A percentile compares a stretch with the other conserved stretches of the same genome.
Evolutionary conservation across 2,113 vertebrate species (phyloP).

Genomic region (Thunnus thynnus): DNA sequence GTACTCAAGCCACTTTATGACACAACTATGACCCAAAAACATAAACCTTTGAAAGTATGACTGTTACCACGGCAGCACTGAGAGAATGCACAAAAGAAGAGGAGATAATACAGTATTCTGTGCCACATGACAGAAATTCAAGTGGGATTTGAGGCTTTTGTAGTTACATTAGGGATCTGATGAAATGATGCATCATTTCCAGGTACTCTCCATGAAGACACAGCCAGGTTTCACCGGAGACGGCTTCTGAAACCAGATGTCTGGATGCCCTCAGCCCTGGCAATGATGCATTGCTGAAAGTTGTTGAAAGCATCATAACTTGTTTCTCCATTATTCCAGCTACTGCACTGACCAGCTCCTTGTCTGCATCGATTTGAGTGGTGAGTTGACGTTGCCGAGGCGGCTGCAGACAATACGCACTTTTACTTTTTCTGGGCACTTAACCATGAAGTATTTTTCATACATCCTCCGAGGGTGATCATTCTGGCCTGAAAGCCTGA

Average conservation of each 20-base stretch:
- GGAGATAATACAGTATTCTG: constrained; percentile 33
- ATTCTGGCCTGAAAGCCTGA: constrained; percentile 24
- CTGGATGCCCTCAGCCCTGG: constrained; percentile 52
- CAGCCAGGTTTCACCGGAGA: constrained; percentile 47
- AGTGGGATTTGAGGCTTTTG: constrained; percentile 50
- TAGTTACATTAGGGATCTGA: constrained; percentile 45
- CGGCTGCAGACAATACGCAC: constrained; percentile 19
- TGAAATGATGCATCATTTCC: constrained; percentile 61
- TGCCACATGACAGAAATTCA: constrained; percentile 52
- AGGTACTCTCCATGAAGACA: constrained; percentile 59
- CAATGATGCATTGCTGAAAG: constrained; percentile 40
- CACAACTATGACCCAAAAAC: background rate
- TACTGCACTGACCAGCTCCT: constrained; percentile 35
- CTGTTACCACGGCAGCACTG: constrained; percentile 15
- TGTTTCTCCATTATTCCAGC: constrained; percentile 59
- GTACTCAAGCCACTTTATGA: background rate
- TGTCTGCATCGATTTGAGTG: constrained; percentile 44
- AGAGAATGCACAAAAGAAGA: constrained; percentile 15
- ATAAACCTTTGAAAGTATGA: background rate
- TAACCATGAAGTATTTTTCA: constrained; percentile 50
- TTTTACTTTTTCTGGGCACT: constrained; percentile 54
- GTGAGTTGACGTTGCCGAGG: constrained; percentile 35
- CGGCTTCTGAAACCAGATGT: constrained; percentile 73
- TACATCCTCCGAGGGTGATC: constrained; percentile 43
- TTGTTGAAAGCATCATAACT: constrained; percentile 66